phyloP scores from a whole-genome alignment of 2,888 invertebrate species.

The Bellardia pandia region DNA sequence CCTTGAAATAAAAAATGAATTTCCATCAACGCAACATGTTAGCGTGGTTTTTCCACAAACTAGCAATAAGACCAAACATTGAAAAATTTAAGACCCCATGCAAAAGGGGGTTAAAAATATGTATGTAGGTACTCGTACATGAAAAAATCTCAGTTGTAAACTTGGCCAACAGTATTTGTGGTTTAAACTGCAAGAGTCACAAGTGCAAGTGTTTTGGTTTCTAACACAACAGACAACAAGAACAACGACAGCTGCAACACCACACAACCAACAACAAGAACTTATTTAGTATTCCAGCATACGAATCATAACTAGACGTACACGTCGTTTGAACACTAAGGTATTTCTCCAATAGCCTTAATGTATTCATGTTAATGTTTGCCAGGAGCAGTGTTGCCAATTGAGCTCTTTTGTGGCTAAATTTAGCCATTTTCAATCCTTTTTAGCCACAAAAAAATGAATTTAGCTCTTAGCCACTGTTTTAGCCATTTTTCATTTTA shows the following conservation, averaged over 20 bases:
- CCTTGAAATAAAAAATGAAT: no score
- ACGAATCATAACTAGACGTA: conserved; percentile 1
- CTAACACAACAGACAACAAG: not conserved
- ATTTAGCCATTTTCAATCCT: no score
- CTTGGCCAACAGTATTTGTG: conserved; percentile 65
- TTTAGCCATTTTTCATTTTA: no score
- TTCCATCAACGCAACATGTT: not conserved
- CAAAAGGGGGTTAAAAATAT: not conserved
- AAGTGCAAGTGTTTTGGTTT: conserved; percentile 63
- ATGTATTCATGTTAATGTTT: no score
- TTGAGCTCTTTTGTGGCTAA: no score
- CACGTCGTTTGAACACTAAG: not conserved
- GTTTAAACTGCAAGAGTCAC: conserved; percentile 60
- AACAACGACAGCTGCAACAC: not conserved
- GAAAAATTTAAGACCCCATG: conserved; percentile 19
- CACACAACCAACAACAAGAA: not conserved
- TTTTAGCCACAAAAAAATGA: no score
- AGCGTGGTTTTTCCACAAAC: not conserved
- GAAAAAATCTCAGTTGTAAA: conserved; percentile 60
- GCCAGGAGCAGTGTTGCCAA: no score
- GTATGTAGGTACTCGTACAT: not conserved
- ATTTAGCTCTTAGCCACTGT: no score
- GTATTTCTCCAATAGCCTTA: conserved; percentile 32
- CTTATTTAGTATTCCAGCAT: conserved; percentile 22
- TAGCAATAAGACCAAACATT: not conserved